phyloP scores from a whole-genome alignment of 2,888 invertebrate genomes.

The Ernsta delagoae region DNA sequence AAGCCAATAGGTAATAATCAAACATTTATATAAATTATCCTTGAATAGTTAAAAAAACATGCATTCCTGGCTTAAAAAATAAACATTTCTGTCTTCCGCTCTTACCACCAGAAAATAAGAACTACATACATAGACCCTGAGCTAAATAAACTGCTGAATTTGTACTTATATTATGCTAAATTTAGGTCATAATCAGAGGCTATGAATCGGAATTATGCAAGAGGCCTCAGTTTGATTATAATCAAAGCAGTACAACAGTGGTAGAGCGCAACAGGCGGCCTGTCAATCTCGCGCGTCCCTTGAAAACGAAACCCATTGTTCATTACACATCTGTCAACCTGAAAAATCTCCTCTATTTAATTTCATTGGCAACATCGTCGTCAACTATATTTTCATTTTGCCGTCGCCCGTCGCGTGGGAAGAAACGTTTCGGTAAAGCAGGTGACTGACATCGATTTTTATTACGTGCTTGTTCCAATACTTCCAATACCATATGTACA shows the following conservation, averaged over 20 bases:
- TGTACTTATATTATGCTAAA: background rate
- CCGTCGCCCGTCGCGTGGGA: slow-evolving; percentile 68
- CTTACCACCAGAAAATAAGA: too few relatives aligned
- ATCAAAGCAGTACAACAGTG: slow-evolving; percentile 41
- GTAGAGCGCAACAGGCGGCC: slow-evolving; percentile 45
- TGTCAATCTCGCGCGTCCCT: slow-evolving; percentile 65
- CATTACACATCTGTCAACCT: slow-evolving; percentile 66
- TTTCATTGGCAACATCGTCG: slow-evolving; percentile 78
- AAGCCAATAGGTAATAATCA: too few relatives aligned
- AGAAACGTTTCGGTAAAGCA: slow-evolving; percentile 64
- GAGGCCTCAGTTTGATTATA: slow-evolving; percentile 40
- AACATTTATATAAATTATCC: too few relatives aligned
- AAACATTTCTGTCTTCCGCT: too few relatives aligned
- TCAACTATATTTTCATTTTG: slow-evolving; percentile 76
- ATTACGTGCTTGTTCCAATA: slow-evolving; percentile 69
- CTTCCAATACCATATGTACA: slow-evolving; percentile 61
- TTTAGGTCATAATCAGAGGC: slow-evolving; percentile 19
- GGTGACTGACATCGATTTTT: slow-evolving; percentile 77
- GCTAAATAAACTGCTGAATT: too few relatives aligned
- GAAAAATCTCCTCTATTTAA: slow-evolving; percentile 80
- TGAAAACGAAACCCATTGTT: slow-evolving; percentile 71
- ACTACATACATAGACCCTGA: too few relatives aligned
- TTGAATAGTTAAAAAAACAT: too few relatives aligned
- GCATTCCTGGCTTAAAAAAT: too few relatives aligned
- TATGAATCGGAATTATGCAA: slow-evolving; percentile 27